phyloP scores from a whole-genome alignment of 23 tunicate species.

The Aplidium turbinatum region DNA sequence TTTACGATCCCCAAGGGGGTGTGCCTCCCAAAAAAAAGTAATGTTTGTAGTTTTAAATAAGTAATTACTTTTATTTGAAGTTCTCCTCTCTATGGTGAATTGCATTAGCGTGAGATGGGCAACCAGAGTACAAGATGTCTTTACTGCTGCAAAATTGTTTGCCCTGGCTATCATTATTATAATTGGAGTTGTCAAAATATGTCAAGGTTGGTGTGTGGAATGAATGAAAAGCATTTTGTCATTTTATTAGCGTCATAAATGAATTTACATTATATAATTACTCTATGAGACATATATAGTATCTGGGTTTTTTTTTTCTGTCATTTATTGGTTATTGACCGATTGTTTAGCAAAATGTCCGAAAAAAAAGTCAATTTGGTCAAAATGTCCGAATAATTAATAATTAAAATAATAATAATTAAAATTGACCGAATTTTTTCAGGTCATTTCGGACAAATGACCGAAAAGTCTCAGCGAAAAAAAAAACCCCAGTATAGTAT shows the following conservation, averaged over 20 bases:
- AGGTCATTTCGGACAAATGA: no score
- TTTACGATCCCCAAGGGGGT: no score
- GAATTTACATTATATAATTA: background rate
- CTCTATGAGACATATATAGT: background rate
- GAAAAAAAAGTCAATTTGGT: no score
- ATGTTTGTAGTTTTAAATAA: background rate
- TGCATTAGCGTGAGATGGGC: conserved; percentile 87
- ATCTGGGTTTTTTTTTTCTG: background rate
- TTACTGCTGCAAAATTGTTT: conserved; percentile 83
- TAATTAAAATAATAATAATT: no score
- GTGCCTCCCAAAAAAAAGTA: no score
- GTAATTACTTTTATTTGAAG: conserved; percentile 16
- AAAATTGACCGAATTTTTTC: no score
- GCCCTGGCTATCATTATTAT: conserved; percentile 83
- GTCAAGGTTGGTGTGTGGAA: conserved; percentile 54
- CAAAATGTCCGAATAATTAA: no score
- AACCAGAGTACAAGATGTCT: conserved; percentile 91
- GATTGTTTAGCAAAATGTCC: no score
- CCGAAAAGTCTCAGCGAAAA: no score
- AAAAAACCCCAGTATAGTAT: no score
- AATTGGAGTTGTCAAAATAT: conserved; percentile 71
- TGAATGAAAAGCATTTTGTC: no score
- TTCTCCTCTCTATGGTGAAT: conserved; percentile 62
- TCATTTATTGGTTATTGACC: background rate
- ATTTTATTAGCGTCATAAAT: background rate